phyloP scores from a whole-genome alignment of 2,797 vertebrate species.

The Amblyopsis hoosieri region DNA sequence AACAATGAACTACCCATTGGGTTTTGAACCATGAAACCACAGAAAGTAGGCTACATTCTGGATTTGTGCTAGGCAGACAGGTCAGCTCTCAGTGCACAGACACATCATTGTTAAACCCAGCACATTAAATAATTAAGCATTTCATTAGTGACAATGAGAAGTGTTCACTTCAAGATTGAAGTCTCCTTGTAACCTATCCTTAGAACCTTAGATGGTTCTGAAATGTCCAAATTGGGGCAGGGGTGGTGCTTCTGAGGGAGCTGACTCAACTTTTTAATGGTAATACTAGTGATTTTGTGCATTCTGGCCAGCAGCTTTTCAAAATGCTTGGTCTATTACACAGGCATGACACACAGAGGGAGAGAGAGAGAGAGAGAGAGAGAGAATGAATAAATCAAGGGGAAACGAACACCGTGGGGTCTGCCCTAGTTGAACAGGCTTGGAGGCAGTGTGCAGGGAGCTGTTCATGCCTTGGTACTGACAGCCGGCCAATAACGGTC shows the following conservation, averaged over 20 bases:
- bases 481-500: conserved; percentile 82
- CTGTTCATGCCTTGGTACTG: conserved; percentile 72
- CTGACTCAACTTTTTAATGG: too few relatives aligned
- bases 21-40: conserved; percentile 10
- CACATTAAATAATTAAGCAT: conserved; percentile 41
- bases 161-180: conserved; percentile 5
- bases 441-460: conserved; percentile 56
- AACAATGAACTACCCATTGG: background rate
- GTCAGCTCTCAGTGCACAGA: conserved; percentile 28
- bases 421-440: conserved; percentile 9
- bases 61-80: conserved; percentile 20
- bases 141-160: conserved; percentile 9
- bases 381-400: background rate
- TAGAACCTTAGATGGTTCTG: background rate
- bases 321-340: too few relatives aligned
- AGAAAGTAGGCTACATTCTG: conserved; percentile 11
- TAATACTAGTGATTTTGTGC: too few relatives aligned
- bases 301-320: too few relatives aligned
- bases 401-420: background rate
- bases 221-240: background rate
- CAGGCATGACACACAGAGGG: background rate
- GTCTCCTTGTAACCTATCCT: background rate
- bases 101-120: conserved; percentile 45
- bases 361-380: background rate
- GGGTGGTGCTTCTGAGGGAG: too few relatives aligned